Percentiles rank a stretch among this genome's conserved stretches.
Evolutionary conservation across 2,797 vertebrate genomes (phyloP).

Genomic region (Zalophus californianus): DNA sequence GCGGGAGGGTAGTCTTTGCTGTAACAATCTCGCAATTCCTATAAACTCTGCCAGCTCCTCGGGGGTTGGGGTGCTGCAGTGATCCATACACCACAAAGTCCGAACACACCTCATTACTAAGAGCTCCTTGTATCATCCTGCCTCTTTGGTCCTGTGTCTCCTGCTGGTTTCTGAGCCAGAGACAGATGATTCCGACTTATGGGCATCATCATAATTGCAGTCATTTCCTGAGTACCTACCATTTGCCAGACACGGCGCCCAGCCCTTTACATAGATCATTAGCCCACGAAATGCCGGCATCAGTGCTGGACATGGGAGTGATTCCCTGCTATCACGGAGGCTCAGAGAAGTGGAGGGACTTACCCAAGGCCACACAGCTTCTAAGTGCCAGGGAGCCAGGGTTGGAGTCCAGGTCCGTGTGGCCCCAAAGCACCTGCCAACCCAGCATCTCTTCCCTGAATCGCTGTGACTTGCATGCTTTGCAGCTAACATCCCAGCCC

Average conservation of each 20-base stretch:
- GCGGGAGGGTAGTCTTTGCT: neutral
- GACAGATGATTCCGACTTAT: neutral
- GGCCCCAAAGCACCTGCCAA: neutral
- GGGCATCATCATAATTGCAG: rapidly evolving
- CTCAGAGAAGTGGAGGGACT: neutral
- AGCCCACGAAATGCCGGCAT: neutral
- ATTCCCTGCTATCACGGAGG: neutral
- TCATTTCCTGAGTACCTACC: neutral
- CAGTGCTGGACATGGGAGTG: rapidly evolving
- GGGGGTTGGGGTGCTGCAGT: rapidly evolving
- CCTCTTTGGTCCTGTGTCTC: neutral
- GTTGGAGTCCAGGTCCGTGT: neutral
- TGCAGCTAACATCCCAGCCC: neutral
- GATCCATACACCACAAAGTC: neutral
- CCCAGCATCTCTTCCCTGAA: neutral
- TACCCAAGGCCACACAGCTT: neutral
- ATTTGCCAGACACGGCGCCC: rapidly evolving
- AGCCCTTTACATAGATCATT: rapidly evolving
- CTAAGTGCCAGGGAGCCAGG: neutral
- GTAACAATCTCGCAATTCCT: neutral
- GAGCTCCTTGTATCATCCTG: neutral
- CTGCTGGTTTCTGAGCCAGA: neutral
- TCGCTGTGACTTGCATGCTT: neutral
- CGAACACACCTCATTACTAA: neutral
- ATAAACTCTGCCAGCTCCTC: neutral